These are phyloP conservation scores for Gymnarchus niloticus DNA, from an alignment of 2,113 vertebrate genomes.

Conservation along the genomic window DNA sequence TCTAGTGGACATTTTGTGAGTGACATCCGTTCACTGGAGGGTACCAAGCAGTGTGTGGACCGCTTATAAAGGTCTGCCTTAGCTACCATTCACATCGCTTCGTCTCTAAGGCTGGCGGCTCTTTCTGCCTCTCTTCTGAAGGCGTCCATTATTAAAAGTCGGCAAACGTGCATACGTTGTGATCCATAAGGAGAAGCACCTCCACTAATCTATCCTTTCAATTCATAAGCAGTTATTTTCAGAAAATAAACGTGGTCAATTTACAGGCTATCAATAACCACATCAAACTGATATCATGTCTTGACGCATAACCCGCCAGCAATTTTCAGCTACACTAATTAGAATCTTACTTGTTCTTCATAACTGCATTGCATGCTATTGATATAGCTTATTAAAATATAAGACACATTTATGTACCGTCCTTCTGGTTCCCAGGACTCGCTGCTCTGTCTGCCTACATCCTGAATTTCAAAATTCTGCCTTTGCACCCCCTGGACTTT, in stretches of 20 bases:
- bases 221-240: constrained; percentile 1
- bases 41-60: not conserved
- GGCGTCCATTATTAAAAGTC: not conserved
- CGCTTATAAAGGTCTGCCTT: not conserved
- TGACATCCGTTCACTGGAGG: not conserved
- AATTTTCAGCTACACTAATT: not conserved
- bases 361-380: not conserved
- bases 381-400: not conserved
- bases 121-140: no score
- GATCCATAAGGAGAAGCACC: not conserved
- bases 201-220: not conserved
- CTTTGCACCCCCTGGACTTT: not conserved
- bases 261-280: not conserved
- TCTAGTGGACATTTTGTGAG: constrained; percentile 32
- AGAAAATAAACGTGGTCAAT: not conserved
- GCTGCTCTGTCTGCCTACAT: not conserved
- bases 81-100: not conserved
- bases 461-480: not conserved
- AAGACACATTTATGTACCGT: not conserved
- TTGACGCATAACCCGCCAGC: not conserved
- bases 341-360: not conserved
- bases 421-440: not conserved
- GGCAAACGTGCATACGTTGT: not conserved
- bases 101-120: not conserved
- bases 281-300: not conserved